Percentiles rank a stretch among this genome's conserved stretches.
phyloP scores from a whole-genome alignment of 2,888 invertebrate genomes.

The Anorthoa munda region DNA sequence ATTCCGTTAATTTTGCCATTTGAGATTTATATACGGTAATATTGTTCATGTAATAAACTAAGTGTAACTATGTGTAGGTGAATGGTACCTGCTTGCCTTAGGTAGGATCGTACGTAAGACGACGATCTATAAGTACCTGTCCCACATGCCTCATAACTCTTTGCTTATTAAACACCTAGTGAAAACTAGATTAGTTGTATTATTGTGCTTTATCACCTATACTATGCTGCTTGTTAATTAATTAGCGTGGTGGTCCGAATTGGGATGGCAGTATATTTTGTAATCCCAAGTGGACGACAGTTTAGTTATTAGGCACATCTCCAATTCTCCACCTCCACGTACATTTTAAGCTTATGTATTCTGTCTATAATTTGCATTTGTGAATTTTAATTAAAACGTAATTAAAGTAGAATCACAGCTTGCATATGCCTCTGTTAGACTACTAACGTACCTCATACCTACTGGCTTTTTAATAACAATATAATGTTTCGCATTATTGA shows the following conservation, averaged over 20 bases:
- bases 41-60: constrained; percentile 3
- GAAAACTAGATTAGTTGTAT: not conserved
- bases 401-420: not conserved
- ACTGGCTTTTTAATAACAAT: not conserved
- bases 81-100: not conserved
- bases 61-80: not conserved
- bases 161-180: constrained; percentile 3
- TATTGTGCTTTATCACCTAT: not conserved
- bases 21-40: constrained; percentile 17
- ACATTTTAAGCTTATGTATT: too few relatives aligned
- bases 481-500: too few relatives aligned
- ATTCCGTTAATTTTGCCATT: constrained; percentile 7
- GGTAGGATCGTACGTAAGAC: not conserved
- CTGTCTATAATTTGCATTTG: too few relatives aligned
- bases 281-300: not conserved
- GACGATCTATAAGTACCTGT: not conserved
- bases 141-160: constrained; percentile 4
- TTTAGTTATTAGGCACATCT: not conserved
- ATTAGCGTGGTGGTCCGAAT: not conserved
- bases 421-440: not conserved
- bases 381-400: too few relatives aligned
- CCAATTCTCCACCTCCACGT: too few relatives aligned
- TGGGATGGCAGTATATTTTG: not conserved
- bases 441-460: not conserved
- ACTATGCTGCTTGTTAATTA: too few relatives aligned